Evolutionary conservation across 1,140 invertebrate genomes (phyloP).

Genomic region (Drosophila kurseongensis): DNA sequence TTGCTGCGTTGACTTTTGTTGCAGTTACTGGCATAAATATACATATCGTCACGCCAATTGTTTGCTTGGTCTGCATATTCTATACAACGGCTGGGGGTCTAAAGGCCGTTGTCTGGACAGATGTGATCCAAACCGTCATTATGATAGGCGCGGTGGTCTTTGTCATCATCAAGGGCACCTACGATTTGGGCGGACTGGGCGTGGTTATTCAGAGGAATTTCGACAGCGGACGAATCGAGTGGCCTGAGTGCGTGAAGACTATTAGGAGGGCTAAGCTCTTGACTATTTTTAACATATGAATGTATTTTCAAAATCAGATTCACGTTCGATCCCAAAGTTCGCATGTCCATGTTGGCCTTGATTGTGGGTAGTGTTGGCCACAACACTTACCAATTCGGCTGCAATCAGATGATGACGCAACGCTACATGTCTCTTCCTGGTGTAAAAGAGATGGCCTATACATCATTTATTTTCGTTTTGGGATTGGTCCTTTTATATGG

Average conservation of each 20-base stretch:
- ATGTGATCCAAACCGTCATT: constrained; percentile 93
- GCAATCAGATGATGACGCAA: constrained; percentile 91
- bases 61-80: constrained; percentile 84
- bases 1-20: constrained; percentile 9
- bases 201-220: constrained; percentile 90
- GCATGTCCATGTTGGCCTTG: constrained; percentile 90
- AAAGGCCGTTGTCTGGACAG: constrained; percentile 97
- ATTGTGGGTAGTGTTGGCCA: constrained; percentile 89
- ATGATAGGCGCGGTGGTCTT: constrained; percentile 94
- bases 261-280: background rate
- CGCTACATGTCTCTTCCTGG: constrained; percentile 87
- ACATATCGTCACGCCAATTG: constrained; percentile 92
- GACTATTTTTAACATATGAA: background rate
- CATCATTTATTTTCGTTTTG: constrained; percentile 89
- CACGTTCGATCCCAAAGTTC: constrained; percentile 88
- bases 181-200: constrained; percentile 91
- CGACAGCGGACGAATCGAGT: constrained; percentile 90
- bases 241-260: constrained; percentile 88
- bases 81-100: constrained; percentile 90
- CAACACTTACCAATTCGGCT: constrained; percentile 88
- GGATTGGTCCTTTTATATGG: constrained; percentile 87
- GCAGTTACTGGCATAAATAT: constrained; percentile 94
- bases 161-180: constrained; percentile 92
- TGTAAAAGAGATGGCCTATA: constrained; percentile 87
- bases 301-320: constrained; percentile 25